Conservation (phyloP, 2,797 vertebrate genomes). For the Eremophila alpestris region DNA sequence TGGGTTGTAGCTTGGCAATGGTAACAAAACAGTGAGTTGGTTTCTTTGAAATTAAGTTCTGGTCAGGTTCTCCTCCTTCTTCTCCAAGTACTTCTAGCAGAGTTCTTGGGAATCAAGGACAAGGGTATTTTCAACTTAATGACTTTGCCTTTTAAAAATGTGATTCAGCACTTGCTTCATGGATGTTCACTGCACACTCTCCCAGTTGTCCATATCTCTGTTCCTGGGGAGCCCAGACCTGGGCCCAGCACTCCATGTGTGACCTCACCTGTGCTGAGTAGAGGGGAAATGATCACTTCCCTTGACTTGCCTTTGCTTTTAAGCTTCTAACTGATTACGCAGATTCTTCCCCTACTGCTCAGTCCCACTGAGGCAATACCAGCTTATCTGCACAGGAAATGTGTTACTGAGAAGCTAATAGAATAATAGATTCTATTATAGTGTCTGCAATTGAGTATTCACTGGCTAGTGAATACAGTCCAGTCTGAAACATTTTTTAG, state of each 20-base stretch:
- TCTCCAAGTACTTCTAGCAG: neutral
- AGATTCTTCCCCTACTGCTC: neutral
- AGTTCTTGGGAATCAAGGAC: neutral
- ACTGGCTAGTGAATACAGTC: neutral
- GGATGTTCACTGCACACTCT: neutral
- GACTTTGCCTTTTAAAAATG: neutral
- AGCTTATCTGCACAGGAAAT: neutral
- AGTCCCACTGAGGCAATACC: neutral
- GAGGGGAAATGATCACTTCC: neutral
- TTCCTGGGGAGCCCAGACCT: neutral
- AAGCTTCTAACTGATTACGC: neutral
- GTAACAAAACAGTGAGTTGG: neutral
- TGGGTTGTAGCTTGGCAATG: neutral
- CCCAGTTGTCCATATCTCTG: fast-evolving
- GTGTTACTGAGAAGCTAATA: neutral
- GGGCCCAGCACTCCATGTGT: neutral
- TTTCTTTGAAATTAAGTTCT: neutral
- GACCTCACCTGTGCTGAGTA: neutral
- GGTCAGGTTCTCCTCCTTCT: neutral
- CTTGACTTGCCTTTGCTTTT: neutral
- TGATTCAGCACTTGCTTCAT: neutral
- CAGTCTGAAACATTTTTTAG: neutral
- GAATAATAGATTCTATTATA: neutral
- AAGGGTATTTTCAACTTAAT: neutral
- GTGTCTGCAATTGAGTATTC: neutral